Base-by-base conservation (phyloP, 2,797 vertebrate species). In the Delichon dasypus region DNA sequence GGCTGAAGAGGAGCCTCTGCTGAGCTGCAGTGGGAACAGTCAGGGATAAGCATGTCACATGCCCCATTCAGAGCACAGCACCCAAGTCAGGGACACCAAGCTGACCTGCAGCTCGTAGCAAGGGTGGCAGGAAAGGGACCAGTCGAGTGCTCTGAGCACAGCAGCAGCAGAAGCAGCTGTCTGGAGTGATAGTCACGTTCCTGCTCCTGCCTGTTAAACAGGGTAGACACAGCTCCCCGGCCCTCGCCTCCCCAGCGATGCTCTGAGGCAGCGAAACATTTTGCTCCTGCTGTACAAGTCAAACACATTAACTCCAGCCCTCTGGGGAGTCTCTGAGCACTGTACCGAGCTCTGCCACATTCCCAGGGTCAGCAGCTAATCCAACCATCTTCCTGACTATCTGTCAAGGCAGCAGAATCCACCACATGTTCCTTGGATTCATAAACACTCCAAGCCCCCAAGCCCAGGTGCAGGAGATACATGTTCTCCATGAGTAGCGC, bases 391-490 rank as follows among this genome's bases (percentile, higher is more conserved):
- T 60, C 34, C 76, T 16, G 4, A 47, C 51, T 51, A 30, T 19
- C 80, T 89, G 88, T 72, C 83, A 54, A 32, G 44, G 83, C 66
- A 51, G 61, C 16, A 85, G 91, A 65, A 88, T 65, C 73, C 72
- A 74, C 64, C 20, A 42, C 3, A 0, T n/a, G 48, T 55, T 75
- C 54, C 60, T 32, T 29, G 26, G 34, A 47, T 80, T 81, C 70
- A 20, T 10, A 51, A 66, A 47, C 0, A 9, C 66, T 10, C 53
- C 0, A 11, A 66, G 66, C 22, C 29, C 30, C n/a, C 0, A 0
- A 45, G 65, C 29, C 23, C 42, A 50, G 53, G 57, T 11, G 30
- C 40, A 38, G 48, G 26, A 85, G 30, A 30, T 11, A 5, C 26
- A 1, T 2, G n/a, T 16, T 75, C 32, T 48, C 40, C 19, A 0